Evolutionary conservation across 2,797 vertebrate species (phyloP).

Genomic region (Oophaga sylvatica): DNA sequence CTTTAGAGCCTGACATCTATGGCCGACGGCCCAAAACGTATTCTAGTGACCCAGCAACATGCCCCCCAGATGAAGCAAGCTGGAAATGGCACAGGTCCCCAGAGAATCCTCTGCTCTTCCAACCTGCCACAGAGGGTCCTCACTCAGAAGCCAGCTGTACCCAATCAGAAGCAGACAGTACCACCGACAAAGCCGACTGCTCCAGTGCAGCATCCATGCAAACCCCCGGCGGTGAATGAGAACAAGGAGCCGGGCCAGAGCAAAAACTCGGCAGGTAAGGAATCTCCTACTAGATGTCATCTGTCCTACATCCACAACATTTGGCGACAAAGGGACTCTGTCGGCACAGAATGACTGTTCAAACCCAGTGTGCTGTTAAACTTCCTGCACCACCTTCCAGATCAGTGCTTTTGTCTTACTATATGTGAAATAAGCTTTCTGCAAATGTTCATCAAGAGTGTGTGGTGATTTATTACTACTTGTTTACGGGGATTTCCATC

Average conservation of each 20-base stretch:
- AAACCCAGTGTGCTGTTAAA: no score
- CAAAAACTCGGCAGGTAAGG: constrained; percentile 68
- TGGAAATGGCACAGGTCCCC: constrained; percentile 68
- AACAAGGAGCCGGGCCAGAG: constrained; percentile 61
- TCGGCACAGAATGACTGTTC: no score
- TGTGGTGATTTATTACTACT: no score
- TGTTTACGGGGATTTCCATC: no score
- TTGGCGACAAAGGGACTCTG: no score
- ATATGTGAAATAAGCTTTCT: no score
- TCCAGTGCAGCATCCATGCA: constrained; percentile 29
- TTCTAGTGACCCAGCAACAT: constrained; percentile 72
- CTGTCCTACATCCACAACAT: not conserved
- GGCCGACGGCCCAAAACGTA: constrained; percentile 77
- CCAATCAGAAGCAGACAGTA: constrained; percentile 64
- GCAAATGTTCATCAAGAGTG: no score
- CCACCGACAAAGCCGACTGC: constrained; percentile 22
- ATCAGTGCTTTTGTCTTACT: no score
- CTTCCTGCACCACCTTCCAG: no score
- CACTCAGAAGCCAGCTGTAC: constrained; percentile 61
- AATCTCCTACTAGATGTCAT: not conserved
- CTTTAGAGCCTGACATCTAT: constrained; percentile 60
- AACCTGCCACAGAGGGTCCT: constrained; percentile 80
- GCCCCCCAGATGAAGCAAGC: constrained; percentile 66
- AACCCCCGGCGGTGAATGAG: constrained; percentile 56
- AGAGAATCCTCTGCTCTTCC: constrained; percentile 73